These are phyloP conservation scores for Platypus cylindrus DNA, from an alignment of 2,888 invertebrate genomes.

Conservation along the genomic window DNA sequence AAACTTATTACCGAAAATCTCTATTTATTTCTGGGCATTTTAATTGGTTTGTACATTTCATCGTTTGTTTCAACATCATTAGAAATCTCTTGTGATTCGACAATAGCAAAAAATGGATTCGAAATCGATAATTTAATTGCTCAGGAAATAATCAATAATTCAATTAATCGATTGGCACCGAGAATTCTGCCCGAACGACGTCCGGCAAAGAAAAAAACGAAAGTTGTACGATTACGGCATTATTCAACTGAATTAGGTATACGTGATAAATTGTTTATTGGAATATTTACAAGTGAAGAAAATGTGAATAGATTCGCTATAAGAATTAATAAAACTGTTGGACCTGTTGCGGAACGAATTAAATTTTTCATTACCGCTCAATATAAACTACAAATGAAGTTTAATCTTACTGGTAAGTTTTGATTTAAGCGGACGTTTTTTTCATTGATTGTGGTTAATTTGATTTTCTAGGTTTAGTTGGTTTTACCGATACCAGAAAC, in stretches of 20 bases:
- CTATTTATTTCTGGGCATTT: constrained; percentile 25
- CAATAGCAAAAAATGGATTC: constrained; percentile 5
- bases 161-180: constrained; percentile 19
- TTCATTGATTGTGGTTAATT: neutral
- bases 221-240: constrained; percentile 75
- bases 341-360: constrained; percentile 70
- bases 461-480: constrained; percentile 49
- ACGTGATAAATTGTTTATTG: constrained; percentile 75
- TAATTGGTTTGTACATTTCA: constrained; percentile 26
- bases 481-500: constrained; percentile 68
- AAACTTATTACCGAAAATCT: constrained; percentile 23
- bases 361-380: constrained; percentile 40
- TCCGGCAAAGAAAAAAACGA: constrained; percentile 26
- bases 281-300: constrained; percentile 66
- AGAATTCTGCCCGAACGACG: constrained; percentile 20
- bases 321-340: constrained; percentile 81
- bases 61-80: constrained; percentile 18
- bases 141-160: constrained; percentile 21
- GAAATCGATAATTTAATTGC: constrained; percentile 16
- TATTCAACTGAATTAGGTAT: constrained; percentile 93
- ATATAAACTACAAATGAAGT: constrained; percentile 30
- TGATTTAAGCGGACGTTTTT: neutral
- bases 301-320: constrained; percentile 60
- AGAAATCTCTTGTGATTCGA: constrained; percentile 15
- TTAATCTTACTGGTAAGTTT: constrained; percentile 46